Base-by-base conservation (phyloP, 2,113 vertebrate genomes). In the Phylloscopus whistleri region DNA sequence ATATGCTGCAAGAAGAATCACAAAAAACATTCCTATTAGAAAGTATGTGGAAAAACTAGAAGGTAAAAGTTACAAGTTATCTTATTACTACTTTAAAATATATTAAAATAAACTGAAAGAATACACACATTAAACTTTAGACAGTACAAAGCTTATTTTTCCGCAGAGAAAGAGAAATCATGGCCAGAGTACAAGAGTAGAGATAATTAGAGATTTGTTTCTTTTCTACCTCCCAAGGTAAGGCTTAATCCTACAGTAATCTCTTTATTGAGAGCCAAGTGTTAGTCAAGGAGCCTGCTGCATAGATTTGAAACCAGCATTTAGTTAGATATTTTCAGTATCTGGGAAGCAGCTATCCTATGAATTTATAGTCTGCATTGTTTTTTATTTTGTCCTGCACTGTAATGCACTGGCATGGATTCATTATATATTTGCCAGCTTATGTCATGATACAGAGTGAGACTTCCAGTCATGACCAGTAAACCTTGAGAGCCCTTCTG, bases 171-270 rank as follows among this genome's bases (percentile, higher is more conserved):
- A 79, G 82, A 89, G 66, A 94, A 95, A 94, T 85, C 78, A 93
- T 90, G 89, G 91, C 69, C 78, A 80, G 78, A 76, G 81, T 89
- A 87, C 70, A 87, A 85, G 43, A 76, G 37, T 3, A 79, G 87
- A 89, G 74, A 95, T 95, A 97, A 97, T 96, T 93, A 95, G 87
- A 91, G 89, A 93, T 91, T 94, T 96, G 91, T 94, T 96, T 95
- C 84, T 89, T 93, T 67, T 66, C 74, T 89, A 5, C 78, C 30
- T 94, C 89, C 93, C 89, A 93, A 93, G 74, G 77, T 95, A 95
- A 95, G 74, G 23, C 87, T 95, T 94, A 96, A 94, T 96, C 87
- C 91, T 84, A 51, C 69, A 95, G 81, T 94, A 95, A 94, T 97
- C 89, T 96, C 87, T 94, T 91, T 92, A 89, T 17, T 72, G 84